Conservation (phyloP, 2,797 vertebrate species). For the Microctenopoma stevenorrisi region DNA sequence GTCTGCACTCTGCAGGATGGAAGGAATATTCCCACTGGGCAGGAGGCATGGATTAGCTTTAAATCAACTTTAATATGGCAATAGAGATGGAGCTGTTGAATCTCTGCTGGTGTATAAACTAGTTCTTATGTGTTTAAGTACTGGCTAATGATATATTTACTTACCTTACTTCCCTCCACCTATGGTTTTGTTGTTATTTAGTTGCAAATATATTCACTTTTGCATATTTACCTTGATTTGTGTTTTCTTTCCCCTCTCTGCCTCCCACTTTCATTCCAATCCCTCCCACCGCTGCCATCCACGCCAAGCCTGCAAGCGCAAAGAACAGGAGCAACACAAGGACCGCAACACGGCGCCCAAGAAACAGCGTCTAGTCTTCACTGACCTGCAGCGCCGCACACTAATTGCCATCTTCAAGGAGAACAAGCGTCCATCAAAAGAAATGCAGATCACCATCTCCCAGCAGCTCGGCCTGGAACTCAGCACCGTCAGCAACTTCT, state of each 20-base stretch:
- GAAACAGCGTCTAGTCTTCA: conserved; percentile 98
- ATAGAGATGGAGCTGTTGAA: conserved; percentile 73
- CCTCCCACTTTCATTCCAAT: conserved; percentile 78
- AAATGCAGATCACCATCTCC: conserved; percentile 99
- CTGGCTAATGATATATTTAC: conserved; percentile 60
- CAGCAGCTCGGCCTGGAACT: conserved; percentile 98
- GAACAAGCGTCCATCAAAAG: conserved; percentile 97
- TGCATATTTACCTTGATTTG: conserved; percentile 79
- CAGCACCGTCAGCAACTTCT: conserved; percentile 99
- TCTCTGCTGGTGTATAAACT: conserved; percentile 63
- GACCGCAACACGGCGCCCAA: conserved; percentile 94
- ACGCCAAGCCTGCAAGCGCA: conserved; percentile 94
- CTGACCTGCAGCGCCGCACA: conserved; percentile 97
- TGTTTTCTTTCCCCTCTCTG: conserved; percentile 64
- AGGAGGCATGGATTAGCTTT: conserved; percentile 84
- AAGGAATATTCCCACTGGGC: conserved; percentile 86
- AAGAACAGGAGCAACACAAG: conserved; percentile 98
- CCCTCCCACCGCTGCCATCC: conserved; percentile 72
- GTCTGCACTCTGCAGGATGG: conserved; percentile 85
- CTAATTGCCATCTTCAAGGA: conserved; percentile 99
- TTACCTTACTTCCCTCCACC: conserved; percentile 51
- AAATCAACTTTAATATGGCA: conserved; percentile 86
- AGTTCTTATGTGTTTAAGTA: conserved; percentile 65
- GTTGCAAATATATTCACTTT: conserved; percentile 48
- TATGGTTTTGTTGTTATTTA: conserved; percentile 31